Base-by-base conservation (phyloP, 2,797 vertebrate species). In the Periophthalmus magnuspinnatus region DNA sequence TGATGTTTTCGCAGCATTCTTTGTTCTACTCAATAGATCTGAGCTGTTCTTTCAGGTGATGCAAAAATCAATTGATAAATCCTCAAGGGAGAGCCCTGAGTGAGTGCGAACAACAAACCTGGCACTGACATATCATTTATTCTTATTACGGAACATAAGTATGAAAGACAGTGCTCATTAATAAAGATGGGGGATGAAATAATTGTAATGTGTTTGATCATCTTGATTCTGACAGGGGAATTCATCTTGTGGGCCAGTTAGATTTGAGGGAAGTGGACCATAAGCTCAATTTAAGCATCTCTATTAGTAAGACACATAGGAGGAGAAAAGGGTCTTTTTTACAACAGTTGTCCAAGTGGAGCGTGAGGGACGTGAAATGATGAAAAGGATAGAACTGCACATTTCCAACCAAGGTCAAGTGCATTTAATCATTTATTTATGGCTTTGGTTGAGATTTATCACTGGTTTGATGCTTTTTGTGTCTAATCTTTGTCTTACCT, bases 181-280 rank as follows among this genome's bases (percentile, higher is more conserved):
- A 94, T 94, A 93, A 93, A 93, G 91, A 93, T 83, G 89, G 89
- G 87, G 91, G 91, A 87, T 91, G 90, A 93, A 94, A 94, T 94
- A 94, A 94, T 93, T 94, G 93, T 94, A 93, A 94, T 94, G 90
- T 94, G 93, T 94, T 94, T 94, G 93, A 94, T 94, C 93, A 93
- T 94, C 92, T 93, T 89, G 88, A 91, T 86, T 81, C 88, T 94
- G 94, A 94, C 93, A 92, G 91, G 91, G 89, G 91, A 92, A 94
- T 94, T 94, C 85, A 94, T 94, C 93, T 94, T 94, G 90, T 90
- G 48, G 88, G 90, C 88, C 87, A 88, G 89, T 90, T 89, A 92
- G 88, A 93, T 91, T 88, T 89, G 86, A 82, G 90, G 90, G 91
- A 94, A 93, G 91, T 92, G 90, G 92, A 94, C 91, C 93, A 94